Conservation (phyloP, 2,113 vertebrate species). For the Trogon melanurus region DNA sequence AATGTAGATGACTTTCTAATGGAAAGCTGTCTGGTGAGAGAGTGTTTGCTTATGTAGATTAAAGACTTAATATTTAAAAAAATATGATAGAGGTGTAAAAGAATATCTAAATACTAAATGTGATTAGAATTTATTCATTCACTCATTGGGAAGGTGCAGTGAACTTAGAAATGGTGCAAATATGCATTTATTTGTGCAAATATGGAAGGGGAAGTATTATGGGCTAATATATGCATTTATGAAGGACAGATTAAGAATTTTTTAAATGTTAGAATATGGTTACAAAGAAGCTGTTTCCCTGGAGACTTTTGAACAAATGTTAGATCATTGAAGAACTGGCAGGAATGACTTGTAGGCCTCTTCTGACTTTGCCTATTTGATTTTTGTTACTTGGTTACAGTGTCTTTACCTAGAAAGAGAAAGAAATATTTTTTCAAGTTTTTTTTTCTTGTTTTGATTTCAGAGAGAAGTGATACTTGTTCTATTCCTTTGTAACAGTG, state of each 20-base stretch:
- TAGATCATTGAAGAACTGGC: not conserved
- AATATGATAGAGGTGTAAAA: not conserved
- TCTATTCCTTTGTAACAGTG: not conserved
- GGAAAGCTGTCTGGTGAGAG: not conserved
- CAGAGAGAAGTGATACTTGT: not conserved
- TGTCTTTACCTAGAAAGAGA: not conserved
- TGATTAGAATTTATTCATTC: not conserved
- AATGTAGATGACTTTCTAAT: not conserved
- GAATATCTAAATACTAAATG: not conserved
- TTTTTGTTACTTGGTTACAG: not conserved
- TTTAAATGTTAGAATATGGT: not conserved
- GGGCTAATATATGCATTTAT: not conserved
- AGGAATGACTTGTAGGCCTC: not conserved
- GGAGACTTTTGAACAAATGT: not conserved
- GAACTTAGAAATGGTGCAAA: not conserved
- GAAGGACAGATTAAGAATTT: not conserved
- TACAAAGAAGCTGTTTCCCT: not conserved
- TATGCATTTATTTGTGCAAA: not conserved
- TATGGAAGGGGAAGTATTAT: not conserved
- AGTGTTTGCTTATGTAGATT: not conserved
- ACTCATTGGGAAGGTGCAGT: not conserved
- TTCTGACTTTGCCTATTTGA: not conserved
- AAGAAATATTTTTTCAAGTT: not conserved
- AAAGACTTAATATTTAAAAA: not conserved
- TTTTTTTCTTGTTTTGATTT: not conserved